Base-by-base conservation (phyloP, 2,797 vertebrate species). In the Scleropages formosus region DNA sequence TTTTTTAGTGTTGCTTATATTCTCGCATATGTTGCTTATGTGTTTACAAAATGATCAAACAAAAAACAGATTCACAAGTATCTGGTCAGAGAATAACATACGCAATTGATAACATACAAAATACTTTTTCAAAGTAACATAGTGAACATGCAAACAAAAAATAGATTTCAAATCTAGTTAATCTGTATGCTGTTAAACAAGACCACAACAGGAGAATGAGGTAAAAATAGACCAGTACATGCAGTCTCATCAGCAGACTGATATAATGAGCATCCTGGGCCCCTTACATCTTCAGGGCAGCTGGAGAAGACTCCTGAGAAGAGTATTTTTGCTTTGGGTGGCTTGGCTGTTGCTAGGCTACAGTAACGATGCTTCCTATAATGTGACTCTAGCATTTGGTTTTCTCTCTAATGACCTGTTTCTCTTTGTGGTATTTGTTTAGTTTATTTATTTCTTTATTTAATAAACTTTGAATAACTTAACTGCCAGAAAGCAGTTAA, bases 271-370 rank as follows among this genome's bases (percentile, higher is more conserved):
- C 16, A n/a, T 44, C 31, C 67, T 62, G 44, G 31, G 31, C 18
- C 9, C 16, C 16, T 6, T 11, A n/a, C 44, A 24, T n/a, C 10
- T 26, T 71, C 44, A 6, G 22, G 20, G 63, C 46, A 26, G 56
- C 46, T 70, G n/a, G 56, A 39, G 44, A 51, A n/a, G 39, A 74
- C 78, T 60, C 73, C 67, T 80, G 68, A 44, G 73, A 81, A 80
- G 76, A 79, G 56, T 78, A 82, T 77, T 87, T 83, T 87, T 87
- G 84, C 87, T 78, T 66, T 79, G 80, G 78, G 62, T 77, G 74
- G 15, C 73, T 83, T 53, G 53, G 72, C 22, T 0, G 83, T 89
- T 88, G 86, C 89, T 82, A 77, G 78, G 89, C 81, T 82, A 90
- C 88, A 69, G 64, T 63, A 72, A 53, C 77, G 53, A 79, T 4